Conservation (phyloP, 2,888 invertebrate species). For the Cyaniris semiargus region DNA sequence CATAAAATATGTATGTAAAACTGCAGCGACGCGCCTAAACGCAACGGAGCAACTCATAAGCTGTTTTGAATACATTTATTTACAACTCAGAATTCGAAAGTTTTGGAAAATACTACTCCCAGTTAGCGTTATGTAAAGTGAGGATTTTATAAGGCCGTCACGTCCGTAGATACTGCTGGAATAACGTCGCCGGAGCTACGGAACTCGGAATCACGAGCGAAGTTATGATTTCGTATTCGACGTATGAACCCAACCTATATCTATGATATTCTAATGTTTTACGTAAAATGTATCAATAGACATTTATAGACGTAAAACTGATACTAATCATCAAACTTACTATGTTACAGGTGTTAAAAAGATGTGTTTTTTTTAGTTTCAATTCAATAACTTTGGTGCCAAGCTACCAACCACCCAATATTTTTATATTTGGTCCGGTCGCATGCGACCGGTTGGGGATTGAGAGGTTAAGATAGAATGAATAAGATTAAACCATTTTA, state of each 20-base stretch:
- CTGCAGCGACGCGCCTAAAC: not conserved
- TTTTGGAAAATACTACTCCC: slow-evolving; percentile 12
- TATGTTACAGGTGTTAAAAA: too few species aligned
- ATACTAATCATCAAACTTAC: too few species aligned
- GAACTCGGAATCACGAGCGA: slow-evolving; percentile 27
- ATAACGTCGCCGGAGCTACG: slow-evolving; percentile 22
- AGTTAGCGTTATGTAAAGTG: slow-evolving; percentile 32
- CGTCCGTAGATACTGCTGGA: slow-evolving; percentile 28
- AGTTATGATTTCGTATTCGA: slow-evolving; percentile 29
- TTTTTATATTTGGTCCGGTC: too few species aligned
- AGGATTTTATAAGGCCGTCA: slow-evolving; percentile 32
- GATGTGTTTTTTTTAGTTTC: too few species aligned
- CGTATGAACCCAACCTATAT: slow-evolving; percentile 15
- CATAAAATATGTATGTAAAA: not conserved
- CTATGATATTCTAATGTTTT: slow-evolving; percentile 17
- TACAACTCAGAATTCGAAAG: not conserved
- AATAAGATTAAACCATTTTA: too few species aligned
- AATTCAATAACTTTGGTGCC: too few species aligned
- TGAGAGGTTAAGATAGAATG: too few species aligned
- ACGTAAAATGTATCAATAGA: not conserved
- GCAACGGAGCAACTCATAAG: not conserved
- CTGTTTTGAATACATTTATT: not conserved
- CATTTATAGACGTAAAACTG: not conserved
- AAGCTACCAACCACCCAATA: too few species aligned
- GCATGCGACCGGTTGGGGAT: too few species aligned